Base-by-base conservation (phyloP, 2,797 vertebrate genomes). In the Eospalax fontanierii region DNA sequence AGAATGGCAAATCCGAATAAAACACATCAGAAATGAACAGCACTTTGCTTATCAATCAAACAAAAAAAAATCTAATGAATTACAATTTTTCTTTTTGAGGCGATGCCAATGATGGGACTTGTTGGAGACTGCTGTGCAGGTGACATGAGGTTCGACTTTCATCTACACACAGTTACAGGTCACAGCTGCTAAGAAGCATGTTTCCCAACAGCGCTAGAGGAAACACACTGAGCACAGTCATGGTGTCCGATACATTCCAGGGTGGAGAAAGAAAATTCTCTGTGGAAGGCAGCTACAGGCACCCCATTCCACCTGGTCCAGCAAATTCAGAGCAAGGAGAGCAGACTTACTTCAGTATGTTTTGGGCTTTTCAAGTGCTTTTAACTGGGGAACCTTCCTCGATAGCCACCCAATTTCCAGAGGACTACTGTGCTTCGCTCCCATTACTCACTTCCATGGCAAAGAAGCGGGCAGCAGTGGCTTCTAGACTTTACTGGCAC, bases 251-350 rank as follows among this genome's bases (percentile, higher is more conserved):
- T 1, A 33, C 43, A 3, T 30, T 26, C 54, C 30, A 14, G 2
- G 33, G 33, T 40, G 35, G 65, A 75, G 26, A 0, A 40, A 2
- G 82, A 54, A 22, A n/a, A 40, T 1, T 12, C 46, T 61, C 46
- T 0, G 0, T 46, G 0, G 4, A 61, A 35, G 0, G 18, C 2
- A 2, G 18, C 40, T 1, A 11, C 4, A 6, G 63, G 18, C 11
- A 30, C 30, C 40, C 19, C 28, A 4, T 0, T 10, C 22, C 26
- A 3, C 33, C 35, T 4, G 1, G 40, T 5, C 30, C 28, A n/a
- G 46, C 28, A 33, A 40, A 65, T 35, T 4, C 14, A 6, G 0
- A 1, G 75, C 12, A 3, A n/a, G 15, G 46, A 9, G 38, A 3
- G 10, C 26, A 33, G 46, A 18, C n/a, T 0, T 5, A 1, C 4